These are phyloP conservation scores for Brachypteracias leptosomus DNA, from an alignment of 2,113 vertebrate species.

Conservation along the genomic window DNA sequence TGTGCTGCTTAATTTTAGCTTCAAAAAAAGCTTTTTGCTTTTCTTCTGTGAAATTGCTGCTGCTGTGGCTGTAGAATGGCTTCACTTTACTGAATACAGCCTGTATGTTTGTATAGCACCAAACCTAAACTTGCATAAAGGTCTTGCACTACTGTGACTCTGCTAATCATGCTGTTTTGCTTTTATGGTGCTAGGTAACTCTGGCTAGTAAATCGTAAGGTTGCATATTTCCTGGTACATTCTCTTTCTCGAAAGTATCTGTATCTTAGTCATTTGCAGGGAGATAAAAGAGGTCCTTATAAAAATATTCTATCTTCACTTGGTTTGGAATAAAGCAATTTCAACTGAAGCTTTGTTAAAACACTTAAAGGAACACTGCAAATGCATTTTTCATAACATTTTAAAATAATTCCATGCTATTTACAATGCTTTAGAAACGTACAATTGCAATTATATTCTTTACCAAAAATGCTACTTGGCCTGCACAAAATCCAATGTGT, in stretches of 20 bases:
- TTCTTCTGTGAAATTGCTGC: neutral
- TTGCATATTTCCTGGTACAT: neutral
- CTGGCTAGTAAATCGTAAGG: neutral
- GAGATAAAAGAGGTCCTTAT: constrained; percentile 28
- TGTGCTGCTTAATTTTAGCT: neutral
- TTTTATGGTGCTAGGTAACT: neutral
- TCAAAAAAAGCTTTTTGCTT: neutral
- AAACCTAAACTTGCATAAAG: neutral
- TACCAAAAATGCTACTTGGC: constrained; percentile 44
- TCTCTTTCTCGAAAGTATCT: constrained; percentile 10
- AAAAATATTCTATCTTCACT: constrained; percentile 7
- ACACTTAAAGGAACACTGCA: constrained; percentile 44
- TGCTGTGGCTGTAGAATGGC: constrained; percentile 23
- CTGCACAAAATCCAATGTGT: constrained; percentile 1
- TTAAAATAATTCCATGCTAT: constrained; percentile 59
- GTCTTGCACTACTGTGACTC: neutral
- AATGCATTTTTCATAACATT: constrained; percentile 60
- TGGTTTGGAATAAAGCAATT: constrained; percentile 59
- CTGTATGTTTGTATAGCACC: neutral
- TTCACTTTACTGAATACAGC: neutral
- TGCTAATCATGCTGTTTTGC: neutral
- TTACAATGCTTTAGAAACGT: constrained; percentile 32
- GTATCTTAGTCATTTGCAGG: constrained; percentile 6
- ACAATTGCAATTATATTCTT: constrained; percentile 48
- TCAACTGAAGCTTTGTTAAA: constrained; percentile 59